Base-by-base conservation (phyloP, 2,113 vertebrate genomes). In the Eubucco bourcierii region DNA sequence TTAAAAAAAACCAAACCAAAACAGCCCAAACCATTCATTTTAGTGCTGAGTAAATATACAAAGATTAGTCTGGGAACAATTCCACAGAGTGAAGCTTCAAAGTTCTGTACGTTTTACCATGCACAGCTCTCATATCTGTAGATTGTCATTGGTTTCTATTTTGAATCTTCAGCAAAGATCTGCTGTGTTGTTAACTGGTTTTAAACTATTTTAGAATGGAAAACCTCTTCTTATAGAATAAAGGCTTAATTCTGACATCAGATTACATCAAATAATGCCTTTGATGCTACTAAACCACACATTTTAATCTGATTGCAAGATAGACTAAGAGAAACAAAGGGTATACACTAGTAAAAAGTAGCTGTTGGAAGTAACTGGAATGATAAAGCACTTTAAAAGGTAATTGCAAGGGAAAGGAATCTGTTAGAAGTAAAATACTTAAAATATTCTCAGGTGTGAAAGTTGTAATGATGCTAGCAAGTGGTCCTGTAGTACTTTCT, bases 371-470 rank as follows among this genome's bases (percentile, higher is more conserved):
- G 72, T 52, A 84, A 75, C 34, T 64, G 81, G 86, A 88, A 85
- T 65, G 50, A 71, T 55, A 73, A 21, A 84, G 65, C 59, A 79
- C 8, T 33, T 80, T 86, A 41, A 90, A 84, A 87, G 53, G 66
- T 87, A 92, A 93, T 89, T 96, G 88, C 58, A 95, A 90, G 34
- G 68, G 81, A 95, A 91, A 81, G 65, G 56, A 84, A 88, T 88
- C n/a, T 27, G 55, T 84, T 66, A 61, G 41, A 87, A 59, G 52
- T 56, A 81, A 94, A 90, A 90, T 91, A 70, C 68, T 94, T 82
- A 85, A 92, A 80, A 58, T 19, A 64, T 84, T 92, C 56, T 77
- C 74, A n/a, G 44, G 29, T 88, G 64, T 68, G 90, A 88, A 92
- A 90, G 37, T 39, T 39, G 37, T 39, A 39, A 79, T 6, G 15